Conservation (phyloP, 2,888 invertebrate genomes). For the Dermolepida albohirtum region DNA sequence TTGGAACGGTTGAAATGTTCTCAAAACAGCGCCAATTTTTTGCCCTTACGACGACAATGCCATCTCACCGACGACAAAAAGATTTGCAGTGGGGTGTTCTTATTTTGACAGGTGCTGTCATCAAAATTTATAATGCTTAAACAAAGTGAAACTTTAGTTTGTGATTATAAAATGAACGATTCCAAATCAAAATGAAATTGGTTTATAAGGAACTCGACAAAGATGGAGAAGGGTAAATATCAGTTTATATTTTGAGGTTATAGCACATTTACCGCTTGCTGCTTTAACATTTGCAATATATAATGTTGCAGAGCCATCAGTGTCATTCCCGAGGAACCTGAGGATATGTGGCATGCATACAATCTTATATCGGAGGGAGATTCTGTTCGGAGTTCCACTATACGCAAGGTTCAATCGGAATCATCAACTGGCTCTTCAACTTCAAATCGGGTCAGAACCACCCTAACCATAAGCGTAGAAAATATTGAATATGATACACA, state of each 20-base stretch:
- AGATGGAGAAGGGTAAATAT: slow-evolving; percentile 87
- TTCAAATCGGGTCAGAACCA: slow-evolving; percentile 90
- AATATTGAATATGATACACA: slow-evolving; percentile 98
- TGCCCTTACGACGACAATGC: slow-evolving; percentile 24
- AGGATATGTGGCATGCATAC: slow-evolving; percentile 99
- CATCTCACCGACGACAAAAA: slow-evolving; percentile 37
- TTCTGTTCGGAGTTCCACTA: slow-evolving; percentile 88
- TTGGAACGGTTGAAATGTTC: slow-evolving; percentile 44
- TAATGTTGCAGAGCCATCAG: slow-evolving; percentile 77
- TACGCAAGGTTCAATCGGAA: slow-evolving; percentile 91
- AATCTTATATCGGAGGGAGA: slow-evolving; percentile 94
- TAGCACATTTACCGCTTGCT: slow-evolving; percentile 52
- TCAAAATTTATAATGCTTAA: slow-evolving; percentile 47
- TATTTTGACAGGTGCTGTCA: slow-evolving; percentile 38
- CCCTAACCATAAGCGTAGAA: slow-evolving; percentile 91
- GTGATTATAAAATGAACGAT: slow-evolving; percentile 45
- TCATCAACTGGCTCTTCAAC: slow-evolving; percentile 95
- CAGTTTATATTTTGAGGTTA: slow-evolving; percentile 54
- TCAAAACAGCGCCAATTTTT: slow-evolving; percentile 45
- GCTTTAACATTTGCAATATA: too few relatives aligned
- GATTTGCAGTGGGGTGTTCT: slow-evolving; percentile 17
- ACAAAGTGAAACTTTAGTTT: slow-evolving; percentile 40
- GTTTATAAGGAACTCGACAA: slow-evolving; percentile 84
- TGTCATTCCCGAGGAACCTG: slow-evolving; percentile 94
- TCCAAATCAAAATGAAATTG: slow-evolving; percentile 78